A percentile compares a stretch with the other conserved stretches of the same genome.
These are phyloP conservation scores for Thera obeliscata DNA, from an alignment of 2,888 invertebrate species.

Conservation along the genomic window DNA sequence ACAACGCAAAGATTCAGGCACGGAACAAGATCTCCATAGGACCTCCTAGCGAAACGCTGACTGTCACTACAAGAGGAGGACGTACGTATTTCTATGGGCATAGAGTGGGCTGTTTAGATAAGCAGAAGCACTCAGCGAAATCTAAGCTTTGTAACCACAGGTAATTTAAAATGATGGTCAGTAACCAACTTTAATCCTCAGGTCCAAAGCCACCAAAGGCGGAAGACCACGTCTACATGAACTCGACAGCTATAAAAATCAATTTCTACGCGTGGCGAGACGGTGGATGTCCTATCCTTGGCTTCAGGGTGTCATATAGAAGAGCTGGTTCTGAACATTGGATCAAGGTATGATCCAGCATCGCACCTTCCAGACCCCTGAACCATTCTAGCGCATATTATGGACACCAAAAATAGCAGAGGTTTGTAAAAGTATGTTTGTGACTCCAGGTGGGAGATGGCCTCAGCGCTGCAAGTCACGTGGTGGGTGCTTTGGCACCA, in stretches of 20 bases:
- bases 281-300: constrained; percentile 91
- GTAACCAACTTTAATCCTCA: constrained; percentile 49
- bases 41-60: constrained; percentile 86
- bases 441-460: constrained; percentile 67
- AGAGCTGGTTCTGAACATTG: constrained; percentile 82
- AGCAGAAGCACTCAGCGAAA: no score
- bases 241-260: constrained; percentile 90
- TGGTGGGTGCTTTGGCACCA: constrained; percentile 81
- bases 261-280: constrained; percentile 92
- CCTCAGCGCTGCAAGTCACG: constrained; percentile 71
- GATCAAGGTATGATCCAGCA: constrained; percentile 65
- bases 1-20: constrained; percentile 89
- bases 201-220: constrained; percentile 89
- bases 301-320: constrained; percentile 89
- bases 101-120: no score
- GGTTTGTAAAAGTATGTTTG: background rate
- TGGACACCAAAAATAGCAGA: background rate
- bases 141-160: no score
- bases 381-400: no score
- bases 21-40: constrained; percentile 91
- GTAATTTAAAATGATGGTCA: background rate
- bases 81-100: constrained; percentile 70
- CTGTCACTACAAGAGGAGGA: constrained; percentile 89
- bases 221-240: constrained; percentile 88
- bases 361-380: background rate